Evolutionary conservation across 2,113 vertebrate genomes (phyloP), one percentile per base, ranked within the genome.

Genomic region (Jacana jacana): DNA sequence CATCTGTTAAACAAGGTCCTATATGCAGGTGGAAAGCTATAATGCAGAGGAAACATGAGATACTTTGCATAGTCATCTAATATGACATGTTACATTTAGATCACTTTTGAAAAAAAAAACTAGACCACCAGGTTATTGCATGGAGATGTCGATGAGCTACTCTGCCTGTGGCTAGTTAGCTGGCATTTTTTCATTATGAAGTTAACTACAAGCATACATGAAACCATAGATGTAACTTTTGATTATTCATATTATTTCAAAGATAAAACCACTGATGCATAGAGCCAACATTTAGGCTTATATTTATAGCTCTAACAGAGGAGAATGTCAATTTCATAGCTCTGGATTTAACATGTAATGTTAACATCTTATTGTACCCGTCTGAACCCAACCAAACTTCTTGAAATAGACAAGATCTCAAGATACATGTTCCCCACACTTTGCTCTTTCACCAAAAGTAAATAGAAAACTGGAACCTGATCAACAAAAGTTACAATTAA

Each of bases 401-500:
- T 73, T 69, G 84, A 91, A 90, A 92, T 9, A 81, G 64, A 80
- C 46, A 91, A 72, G 65, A 58, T 86, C 23, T 85, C 35, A n/a
- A 10, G 30, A 61, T 66, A 77, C 31, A 10, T 60, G 54, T 40
- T 81, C 18, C 27, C 27, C 31, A 37, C 20, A 48, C 4, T 1
- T 76, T 19, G 61, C 9, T 54, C 55, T 72, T 84, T 81, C 60
- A 81, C 79, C 40, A 57, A 76, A 89, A 44, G 28, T 24, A 17
- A 85, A 86, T 78, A 49, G 13, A 78, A 80, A 89, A 57, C 5
- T 35, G 54, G 31, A 91, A 73, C 6, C 17, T 30, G 27, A 88
- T 83, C 35, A 75, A 88, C 71, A 91, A 79, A 95, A 88, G 12
- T 80, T 17, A 68, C 33, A 81, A 96, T 85, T 92, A 79, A 80